Evolutionary conservation across 2,888 invertebrate species (phyloP).

Genomic region (Lepidochitona cinerea): DNA sequence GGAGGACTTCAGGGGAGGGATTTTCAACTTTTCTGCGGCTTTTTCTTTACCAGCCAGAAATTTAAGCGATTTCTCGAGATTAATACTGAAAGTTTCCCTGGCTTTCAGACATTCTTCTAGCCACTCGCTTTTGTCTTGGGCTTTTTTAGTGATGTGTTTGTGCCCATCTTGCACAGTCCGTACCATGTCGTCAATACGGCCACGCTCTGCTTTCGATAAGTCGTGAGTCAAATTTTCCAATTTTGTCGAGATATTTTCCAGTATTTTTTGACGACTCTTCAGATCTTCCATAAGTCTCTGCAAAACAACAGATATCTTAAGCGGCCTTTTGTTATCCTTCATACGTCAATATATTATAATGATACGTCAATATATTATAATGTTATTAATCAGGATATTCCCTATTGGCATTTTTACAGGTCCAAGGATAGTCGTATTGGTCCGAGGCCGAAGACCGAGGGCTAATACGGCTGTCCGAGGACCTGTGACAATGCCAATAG

Average conservation of each 20-base stretch:
- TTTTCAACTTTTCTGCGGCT: constrained; percentile 38
- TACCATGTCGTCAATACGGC: constrained; percentile 82
- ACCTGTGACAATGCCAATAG: too few species aligned
- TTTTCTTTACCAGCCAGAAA: constrained; percentile 81
- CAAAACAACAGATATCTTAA: background rate
- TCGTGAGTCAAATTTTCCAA: constrained; percentile 45
- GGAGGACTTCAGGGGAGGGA: constrained; percentile 76
- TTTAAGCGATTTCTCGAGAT: constrained; percentile 83
- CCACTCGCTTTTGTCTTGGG: constrained; percentile 74
- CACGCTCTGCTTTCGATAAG: constrained; percentile 86
- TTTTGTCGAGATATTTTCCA: constrained; percentile 76
- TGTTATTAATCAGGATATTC: too few species aligned
- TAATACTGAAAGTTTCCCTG: constrained; percentile 82
- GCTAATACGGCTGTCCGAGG: too few species aligned
- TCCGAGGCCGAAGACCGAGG: too few species aligned
- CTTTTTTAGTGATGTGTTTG: constrained; percentile 77
- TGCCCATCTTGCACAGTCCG: constrained; percentile 83
- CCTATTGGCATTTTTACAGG: too few species aligned
- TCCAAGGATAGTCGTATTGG: too few species aligned
- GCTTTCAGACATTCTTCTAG: constrained; percentile 77
- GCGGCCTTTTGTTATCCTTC: background rate
- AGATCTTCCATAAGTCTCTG: constrained; percentile 78
- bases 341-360: too few species aligned
- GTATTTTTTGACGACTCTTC: constrained; percentile 85
- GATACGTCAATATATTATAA: too few species aligned